Percentiles rank a stretch among this genome's conserved stretches.
These are phyloP conservation scores for Mormoops blainvillei DNA, from an alignment of 2,113 vertebrate species.

Conservation along the genomic window DNA sequence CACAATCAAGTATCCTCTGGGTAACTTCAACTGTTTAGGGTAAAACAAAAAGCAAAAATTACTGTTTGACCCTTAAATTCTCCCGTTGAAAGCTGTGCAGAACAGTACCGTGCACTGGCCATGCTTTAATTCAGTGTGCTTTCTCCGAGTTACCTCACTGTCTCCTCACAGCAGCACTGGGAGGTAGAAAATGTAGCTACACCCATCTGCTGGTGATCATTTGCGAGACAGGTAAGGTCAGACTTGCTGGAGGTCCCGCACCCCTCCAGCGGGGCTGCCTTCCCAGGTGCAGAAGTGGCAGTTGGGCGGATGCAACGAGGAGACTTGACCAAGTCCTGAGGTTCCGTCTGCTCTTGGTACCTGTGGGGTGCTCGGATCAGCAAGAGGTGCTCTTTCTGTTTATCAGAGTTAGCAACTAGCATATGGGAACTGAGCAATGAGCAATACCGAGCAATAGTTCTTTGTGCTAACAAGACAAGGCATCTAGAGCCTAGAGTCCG, in stretches of 20 bases:
- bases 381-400: not conserved
- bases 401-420: not conserved
- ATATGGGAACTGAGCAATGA: not conserved
- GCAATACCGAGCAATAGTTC: not conserved
- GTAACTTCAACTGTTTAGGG: not conserved
- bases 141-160: slow-evolving; percentile 10
- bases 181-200: not conserved
- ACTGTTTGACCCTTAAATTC: not conserved
- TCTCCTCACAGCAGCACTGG: not conserved
- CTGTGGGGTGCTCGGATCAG: not conserved
- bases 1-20: not conserved
- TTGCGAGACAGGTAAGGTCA: not conserved
- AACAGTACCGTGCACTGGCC: not conserved
- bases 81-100: not conserved
- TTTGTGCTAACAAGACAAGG: not conserved
- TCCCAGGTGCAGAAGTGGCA: not conserved
- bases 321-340: not conserved
- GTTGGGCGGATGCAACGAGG: not conserved
- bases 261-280: rapidly evolving
- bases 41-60: not conserved
- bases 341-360: not conserved
- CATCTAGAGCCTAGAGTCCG: not conserved
- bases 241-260: not conserved
- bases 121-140: not conserved
- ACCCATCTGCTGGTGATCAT: not conserved